Base-by-base conservation (phyloP, 1,140 invertebrate genomes). In the Ylistrum balloti region DNA sequence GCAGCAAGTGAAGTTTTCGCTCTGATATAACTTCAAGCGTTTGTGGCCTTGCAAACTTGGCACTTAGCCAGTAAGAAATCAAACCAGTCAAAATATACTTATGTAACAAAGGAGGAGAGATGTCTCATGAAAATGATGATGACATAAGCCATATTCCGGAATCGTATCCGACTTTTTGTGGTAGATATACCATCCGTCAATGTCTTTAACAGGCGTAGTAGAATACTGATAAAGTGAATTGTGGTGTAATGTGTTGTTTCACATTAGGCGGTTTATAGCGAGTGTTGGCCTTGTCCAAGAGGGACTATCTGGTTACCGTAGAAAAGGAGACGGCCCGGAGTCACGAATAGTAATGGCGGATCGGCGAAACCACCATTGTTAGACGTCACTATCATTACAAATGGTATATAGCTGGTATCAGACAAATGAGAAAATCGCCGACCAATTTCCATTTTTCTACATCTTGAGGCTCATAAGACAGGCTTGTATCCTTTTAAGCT, bases 351-450 rank as follows among this genome's bases (percentile, higher is more conserved):
- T 3, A 74, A 74, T 74, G n/a, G 56, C 22, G 56, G 56, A 28
- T n/a, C 56, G 11, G 56, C 28, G 56, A 74, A 3, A 22, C n/a
- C n/a, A n/a, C 22, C n/a, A 74, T 74, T 74, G 56, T 74, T 74
- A 74, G 56, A 74, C 11, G n/a, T n/a, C n/a, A 74, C 56, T 74
- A 28, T 74, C 56, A 11, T 28, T 74, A 74, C n/a, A 74, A 74
- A 74, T 74, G 56, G 56, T 74, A 74, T 74, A 74, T 7, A 74
- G 56, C n/a, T n/a, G 22, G 56, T 28, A 74, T 74, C 56, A 74
- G 56, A 74, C 56, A 74, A 74, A 74, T 74, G 56, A n/a, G 56
- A 28, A 74, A 74, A 74, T 74, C 56, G 56, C 56, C 56, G 56
- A 74, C 56, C 22, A 74, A 74, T 74, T 28, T 74, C 56, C 56